Base-by-base conservation (phyloP, 2,113 vertebrate species). In the Neotoma lepida region DNA sequence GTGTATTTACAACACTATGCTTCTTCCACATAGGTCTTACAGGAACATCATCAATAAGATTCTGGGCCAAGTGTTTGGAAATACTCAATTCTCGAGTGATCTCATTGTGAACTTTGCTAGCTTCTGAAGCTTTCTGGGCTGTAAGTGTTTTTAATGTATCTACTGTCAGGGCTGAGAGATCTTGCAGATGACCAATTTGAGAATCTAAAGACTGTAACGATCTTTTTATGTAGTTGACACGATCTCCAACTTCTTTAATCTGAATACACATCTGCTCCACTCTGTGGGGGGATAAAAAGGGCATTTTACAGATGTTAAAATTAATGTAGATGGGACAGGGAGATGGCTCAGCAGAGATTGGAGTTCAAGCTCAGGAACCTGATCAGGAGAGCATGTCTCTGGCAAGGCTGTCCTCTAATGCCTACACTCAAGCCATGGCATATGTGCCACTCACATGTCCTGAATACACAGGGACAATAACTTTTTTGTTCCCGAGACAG, bases 131-230 rank as follows among this genome's bases (percentile, higher is more conserved):
- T 97, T 99, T 99, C 98, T 99, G 99, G 0, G 99, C 99, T 15
- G 99, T 99, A n/a, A 99, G 98, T 0, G 99, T 99, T 98, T 99
- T 99, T 97, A 99, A 97, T n/a, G 99, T 99, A 97, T 99, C 99
- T 97, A 99, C 99, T 15, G 99, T 99, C 13, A 99, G 98, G 46
- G 99, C 99, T 1, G 99, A 99, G 35, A 99, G 99, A 96, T 99
- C 99, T 97, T 99, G 99, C n/a, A 99, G 98, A 98, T 99, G 99
- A 26, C 99, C 99, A 86, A 99, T 99, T 93, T 99, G 99, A 24
- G 99, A 99, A 98, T 99, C 99, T 98, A 99, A 98, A 35, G 99
- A 99, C 97, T 99, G 99, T 93, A 99, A 97, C 10, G 99, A 99
- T 70, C 99, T 98, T 97, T 99, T 99, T 97, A 99, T 99, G 96